A percentile compares a stretch with the other conserved stretches of the same genome.
phyloP scores from a whole-genome alignment of 1,140 invertebrate genomes.

The Eriosoma lanigerum region DNA sequence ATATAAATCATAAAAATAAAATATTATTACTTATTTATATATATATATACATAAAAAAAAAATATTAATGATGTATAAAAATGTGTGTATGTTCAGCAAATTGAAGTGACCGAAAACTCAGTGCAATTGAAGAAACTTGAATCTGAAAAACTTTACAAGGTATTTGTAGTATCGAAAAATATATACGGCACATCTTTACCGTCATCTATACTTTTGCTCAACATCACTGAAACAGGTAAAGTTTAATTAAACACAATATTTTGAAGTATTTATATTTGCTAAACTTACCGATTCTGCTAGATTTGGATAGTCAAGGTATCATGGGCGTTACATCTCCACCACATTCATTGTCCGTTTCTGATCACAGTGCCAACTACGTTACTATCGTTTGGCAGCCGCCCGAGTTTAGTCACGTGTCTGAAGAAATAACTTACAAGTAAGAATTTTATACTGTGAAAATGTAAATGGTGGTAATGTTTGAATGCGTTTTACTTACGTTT shows the following conservation, averaged over 20 bases:
- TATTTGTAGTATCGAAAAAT: slow-evolving; percentile 75
- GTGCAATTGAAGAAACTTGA: slow-evolving; percentile 66
- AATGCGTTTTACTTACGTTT: background rate
- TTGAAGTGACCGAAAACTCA: slow-evolving; percentile 67
- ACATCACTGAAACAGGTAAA: slow-evolving; percentile 64
- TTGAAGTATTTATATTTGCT: background rate
- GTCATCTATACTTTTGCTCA: slow-evolving; percentile 74
- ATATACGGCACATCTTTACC: slow-evolving; percentile 74
- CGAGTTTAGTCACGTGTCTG: slow-evolving; percentile 73
- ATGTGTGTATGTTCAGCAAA: slow-evolving; percentile 61
- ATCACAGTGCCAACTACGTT: slow-evolving; percentile 75
- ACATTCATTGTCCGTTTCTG: slow-evolving; percentile 73
- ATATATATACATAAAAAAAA: too few relatives aligned
- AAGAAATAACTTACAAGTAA: slow-evolving; percentile 73
- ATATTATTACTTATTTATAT: too few relatives aligned
- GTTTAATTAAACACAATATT: background rate
- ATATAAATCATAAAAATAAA: too few relatives aligned
- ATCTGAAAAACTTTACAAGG: slow-evolving; percentile 68
- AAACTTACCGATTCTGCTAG: slow-evolving; percentile 53
- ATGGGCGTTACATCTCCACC: slow-evolving; percentile 73
- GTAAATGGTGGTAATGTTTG: background rate
- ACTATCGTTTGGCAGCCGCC: slow-evolving; percentile 79
- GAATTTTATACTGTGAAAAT: slow-evolving; percentile 53
- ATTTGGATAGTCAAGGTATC: slow-evolving; percentile 58
- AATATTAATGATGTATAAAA: too few relatives aligned